These are phyloP conservation scores for Montifringilla adamsi DNA, from an alignment of 2,113 vertebrate species.

Conservation along the genomic window DNA sequence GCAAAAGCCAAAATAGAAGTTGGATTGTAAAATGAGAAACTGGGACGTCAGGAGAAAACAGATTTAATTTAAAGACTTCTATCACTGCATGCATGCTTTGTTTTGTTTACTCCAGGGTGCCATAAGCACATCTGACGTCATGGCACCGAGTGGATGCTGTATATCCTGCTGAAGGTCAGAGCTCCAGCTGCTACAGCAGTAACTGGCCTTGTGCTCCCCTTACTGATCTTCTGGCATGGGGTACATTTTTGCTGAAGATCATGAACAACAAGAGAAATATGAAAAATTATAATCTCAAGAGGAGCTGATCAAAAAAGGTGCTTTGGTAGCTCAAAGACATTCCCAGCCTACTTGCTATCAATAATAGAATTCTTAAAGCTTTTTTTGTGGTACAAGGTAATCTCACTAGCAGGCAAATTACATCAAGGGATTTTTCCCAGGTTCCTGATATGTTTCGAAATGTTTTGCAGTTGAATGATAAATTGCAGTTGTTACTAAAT, in stretches of 20 bases:
- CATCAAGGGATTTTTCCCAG: neutral
- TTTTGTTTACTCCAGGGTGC: neutral
- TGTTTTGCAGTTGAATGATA: neutral
- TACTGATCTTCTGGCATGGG: neutral
- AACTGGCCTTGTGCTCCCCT: neutral
- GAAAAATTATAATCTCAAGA: neutral
- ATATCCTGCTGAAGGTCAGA: neutral
- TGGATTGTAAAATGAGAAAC: neutral
- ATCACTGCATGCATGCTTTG: fast-evolving
- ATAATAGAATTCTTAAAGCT: neutral
- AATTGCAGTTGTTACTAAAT: neutral
- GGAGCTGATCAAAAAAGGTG: neutral
- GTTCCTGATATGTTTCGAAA: neutral
- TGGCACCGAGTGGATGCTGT: neutral
- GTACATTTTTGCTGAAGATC: neutral
- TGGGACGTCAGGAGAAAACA: neutral
- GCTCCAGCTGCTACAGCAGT: neutral
- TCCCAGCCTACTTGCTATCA: neutral
- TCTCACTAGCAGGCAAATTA: neutral
- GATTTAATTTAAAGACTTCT: neutral
- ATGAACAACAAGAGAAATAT: neutral
- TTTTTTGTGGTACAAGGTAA: neutral
- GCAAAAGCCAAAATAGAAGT: neutral
- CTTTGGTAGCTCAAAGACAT: neutral
- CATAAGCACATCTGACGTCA: neutral